phyloP scores from a whole-genome alignment of 2,888 invertebrate genomes.

The Meiosimyza decipiens region DNA sequence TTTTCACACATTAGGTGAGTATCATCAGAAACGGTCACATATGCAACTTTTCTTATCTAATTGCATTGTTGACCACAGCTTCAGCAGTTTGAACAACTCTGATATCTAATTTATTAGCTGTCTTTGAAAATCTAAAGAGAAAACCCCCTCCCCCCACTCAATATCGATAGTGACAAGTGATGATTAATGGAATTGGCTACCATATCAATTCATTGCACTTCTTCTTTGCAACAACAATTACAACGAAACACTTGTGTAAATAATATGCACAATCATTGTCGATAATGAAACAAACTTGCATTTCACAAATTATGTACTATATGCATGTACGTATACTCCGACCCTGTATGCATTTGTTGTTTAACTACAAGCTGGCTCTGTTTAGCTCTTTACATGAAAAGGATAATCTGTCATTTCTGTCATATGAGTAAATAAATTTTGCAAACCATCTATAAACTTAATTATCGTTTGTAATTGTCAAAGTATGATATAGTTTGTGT shows the following conservation, averaged over 20 bases:
- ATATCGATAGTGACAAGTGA: conserved; percentile 47
- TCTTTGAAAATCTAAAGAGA: conserved; percentile 3
- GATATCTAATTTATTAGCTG: conserved; percentile 20
- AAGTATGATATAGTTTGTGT: conserved; percentile 16
- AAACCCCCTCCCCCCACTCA: neutral
- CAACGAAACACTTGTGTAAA: conserved; percentile 44
- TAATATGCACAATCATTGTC: conserved; percentile 50
- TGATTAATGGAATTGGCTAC: conserved; percentile 49
- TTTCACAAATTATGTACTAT: conserved; percentile 10
- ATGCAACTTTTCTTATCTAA: too few relatives aligned
- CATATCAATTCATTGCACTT: conserved; percentile 43
- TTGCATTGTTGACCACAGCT: conserved; percentile 1
- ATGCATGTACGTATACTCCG: neutral
- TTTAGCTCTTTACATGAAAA: conserved; percentile 8
- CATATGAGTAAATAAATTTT: conserved; percentile 49
- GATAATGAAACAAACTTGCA: conserved; percentile 39
- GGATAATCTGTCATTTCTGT: conserved; percentile 51
- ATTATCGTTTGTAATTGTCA: conserved; percentile 61
- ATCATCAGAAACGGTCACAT: too few relatives aligned
- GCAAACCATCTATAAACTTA: conserved; percentile 62
- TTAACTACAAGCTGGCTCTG: neutral
- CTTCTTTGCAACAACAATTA: conserved; percentile 19
- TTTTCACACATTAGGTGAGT: too few relatives aligned
- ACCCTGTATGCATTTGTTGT: neutral
- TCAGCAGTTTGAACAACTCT: neutral